These are phyloP conservation scores for Chionodraco myersi DNA, from an alignment of 2,113 vertebrate species.

Conservation along the genomic window DNA sequence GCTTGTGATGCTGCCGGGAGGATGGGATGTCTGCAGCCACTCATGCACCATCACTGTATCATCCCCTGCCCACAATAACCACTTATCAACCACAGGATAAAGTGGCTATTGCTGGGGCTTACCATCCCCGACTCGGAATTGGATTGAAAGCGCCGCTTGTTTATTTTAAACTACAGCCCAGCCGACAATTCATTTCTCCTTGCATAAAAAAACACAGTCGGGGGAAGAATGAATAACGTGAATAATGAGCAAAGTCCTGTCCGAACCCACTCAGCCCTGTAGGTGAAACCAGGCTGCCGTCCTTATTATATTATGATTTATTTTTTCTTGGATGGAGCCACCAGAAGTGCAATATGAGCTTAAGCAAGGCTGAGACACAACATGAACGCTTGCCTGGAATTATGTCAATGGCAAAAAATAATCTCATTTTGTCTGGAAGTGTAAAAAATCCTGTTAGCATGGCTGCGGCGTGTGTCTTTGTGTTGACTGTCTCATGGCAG, in stretches of 20 bases:
- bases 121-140: conserved; percentile 39
- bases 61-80: conserved; percentile 53
- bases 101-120: conserved; percentile 49
- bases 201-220: conserved; percentile 23
- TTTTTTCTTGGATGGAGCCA: conserved; percentile 22
- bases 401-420: conserved; percentile 76
- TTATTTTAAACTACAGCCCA: conserved; percentile 58
- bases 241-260: conserved; percentile 58
- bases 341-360: conserved; percentile 44
- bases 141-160: conserved; percentile 45
- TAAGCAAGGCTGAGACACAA: conserved; percentile 61
- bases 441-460: conserved; percentile 82
- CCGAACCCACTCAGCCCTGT: conserved; percentile 41
- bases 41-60: conserved; percentile 46
- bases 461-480: conserved; percentile 70
- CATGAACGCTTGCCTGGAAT: conserved; percentile 62
- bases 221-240: conserved; percentile 55
- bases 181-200: conserved; percentile 62
- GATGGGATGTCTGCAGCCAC: conserved; percentile 54
- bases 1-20: conserved; percentile 39
- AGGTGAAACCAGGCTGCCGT: conserved; percentile 58
- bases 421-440: conserved; percentile 79
- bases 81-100: conserved; percentile 68
- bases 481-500: conserved; percentile 71
- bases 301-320: conserved; percentile 35